These are phyloP conservation scores for Hirundo rustica DNA, from an alignment of 2,797 vertebrate genomes.

Conservation along the genomic window DNA sequence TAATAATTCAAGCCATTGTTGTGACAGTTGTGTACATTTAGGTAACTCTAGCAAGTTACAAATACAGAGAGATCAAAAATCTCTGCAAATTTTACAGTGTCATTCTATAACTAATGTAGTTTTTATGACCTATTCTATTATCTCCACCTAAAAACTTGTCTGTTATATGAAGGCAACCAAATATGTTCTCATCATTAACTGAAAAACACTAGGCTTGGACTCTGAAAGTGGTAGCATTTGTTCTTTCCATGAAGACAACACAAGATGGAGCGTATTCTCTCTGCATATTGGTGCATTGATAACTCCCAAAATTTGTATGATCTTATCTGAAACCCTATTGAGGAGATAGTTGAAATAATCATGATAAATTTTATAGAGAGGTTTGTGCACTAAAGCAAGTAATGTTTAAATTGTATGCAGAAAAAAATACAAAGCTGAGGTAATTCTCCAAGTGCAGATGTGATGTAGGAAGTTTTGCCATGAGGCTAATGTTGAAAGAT, in stretches of 20 bases:
- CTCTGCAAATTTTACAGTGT: neutral
- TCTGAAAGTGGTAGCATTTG: neutral
- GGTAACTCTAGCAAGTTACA: neutral
- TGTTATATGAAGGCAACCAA: neutral
- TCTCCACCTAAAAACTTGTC: neutral
- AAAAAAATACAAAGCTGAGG: neutral
- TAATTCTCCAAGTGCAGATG: neutral
- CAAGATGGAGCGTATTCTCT: neutral
- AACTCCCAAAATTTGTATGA: neutral
- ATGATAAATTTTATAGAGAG: neutral
- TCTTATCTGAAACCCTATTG: neutral
- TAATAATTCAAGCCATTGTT: neutral
- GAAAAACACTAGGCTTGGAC: neutral
- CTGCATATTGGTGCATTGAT: neutral
- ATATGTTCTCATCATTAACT: neutral
- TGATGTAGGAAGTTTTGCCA: neutral
- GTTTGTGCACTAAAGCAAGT: neutral
- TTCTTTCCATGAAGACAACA: neutral
- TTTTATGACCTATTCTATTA: neutral
- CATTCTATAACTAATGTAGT: neutral
- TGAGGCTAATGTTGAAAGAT: neutral
- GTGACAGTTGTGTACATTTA: neutral
- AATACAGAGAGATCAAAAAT: neutral
- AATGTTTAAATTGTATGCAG: fast-evolving
- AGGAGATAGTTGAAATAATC: neutral